Percentiles rank a stretch among this genome's conserved stretches.
These are phyloP conservation scores for Melanocharis versteri DNA, from an alignment of 2,113 vertebrate genomes.

Conservation along the genomic window DNA sequence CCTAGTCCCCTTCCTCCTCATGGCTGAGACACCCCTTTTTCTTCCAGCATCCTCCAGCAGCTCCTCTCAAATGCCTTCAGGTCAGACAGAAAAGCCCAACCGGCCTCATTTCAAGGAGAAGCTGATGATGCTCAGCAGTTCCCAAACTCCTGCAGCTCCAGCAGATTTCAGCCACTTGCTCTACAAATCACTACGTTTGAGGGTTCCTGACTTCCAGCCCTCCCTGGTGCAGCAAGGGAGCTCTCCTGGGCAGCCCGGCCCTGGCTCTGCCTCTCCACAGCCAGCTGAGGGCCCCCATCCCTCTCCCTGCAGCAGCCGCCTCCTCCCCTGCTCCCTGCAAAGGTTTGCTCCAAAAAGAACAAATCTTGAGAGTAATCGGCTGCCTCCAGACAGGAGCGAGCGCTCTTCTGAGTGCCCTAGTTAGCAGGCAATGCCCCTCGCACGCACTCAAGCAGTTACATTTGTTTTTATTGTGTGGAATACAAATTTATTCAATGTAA, in stretches of 20 bases:
- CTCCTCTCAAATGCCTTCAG: background rate
- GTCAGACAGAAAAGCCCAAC: background rate
- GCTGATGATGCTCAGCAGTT: background rate
- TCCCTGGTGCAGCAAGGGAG: background rate
- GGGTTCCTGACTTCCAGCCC: background rate
- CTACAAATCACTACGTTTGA: background rate
- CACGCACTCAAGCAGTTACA: background rate
- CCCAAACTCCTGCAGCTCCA: background rate
- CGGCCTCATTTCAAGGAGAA: background rate
- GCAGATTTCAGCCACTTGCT: constrained; percentile 2
- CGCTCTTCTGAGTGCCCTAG: background rate
- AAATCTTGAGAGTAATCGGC: background rate
- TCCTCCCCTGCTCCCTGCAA: background rate
- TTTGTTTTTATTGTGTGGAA: background rate
- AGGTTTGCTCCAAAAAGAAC: background rate
- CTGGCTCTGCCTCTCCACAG: background rate
- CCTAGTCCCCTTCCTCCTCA: background rate
- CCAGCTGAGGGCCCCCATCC: background rate
- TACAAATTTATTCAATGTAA: constrained; percentile 28
- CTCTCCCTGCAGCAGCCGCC: background rate
- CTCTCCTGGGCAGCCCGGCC: background rate
- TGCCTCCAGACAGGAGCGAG: background rate
- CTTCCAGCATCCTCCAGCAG: background rate
- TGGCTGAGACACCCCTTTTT: background rate
- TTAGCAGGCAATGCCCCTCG: background rate